Conservation (phyloP, 2,797 vertebrate genomes). For the Linurgus olivaceus region DNA sequence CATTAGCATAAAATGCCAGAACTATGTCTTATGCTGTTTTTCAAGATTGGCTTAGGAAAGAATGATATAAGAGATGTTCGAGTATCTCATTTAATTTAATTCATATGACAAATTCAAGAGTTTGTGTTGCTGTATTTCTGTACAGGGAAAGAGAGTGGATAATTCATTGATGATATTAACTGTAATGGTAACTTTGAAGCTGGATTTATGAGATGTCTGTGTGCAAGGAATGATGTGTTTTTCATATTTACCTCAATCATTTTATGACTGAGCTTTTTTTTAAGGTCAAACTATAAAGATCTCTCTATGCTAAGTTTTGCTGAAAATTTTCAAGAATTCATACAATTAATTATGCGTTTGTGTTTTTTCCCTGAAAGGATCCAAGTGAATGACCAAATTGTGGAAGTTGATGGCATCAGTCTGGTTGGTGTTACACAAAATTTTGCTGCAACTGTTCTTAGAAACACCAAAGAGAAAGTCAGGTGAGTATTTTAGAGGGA, state of each 20-base stretch:
- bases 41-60: conserved; percentile 18
- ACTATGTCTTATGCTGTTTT: conserved; percentile 9
- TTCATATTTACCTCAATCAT: not conserved
- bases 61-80: not conserved
- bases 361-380: conserved; percentile 80
- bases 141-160: not conserved
- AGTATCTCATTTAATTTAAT: conserved; percentile 1
- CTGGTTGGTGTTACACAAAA: conserved; percentile 97
- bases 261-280: not conserved
- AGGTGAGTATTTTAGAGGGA: conserved; percentile 78
- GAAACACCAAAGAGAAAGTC: conserved; percentile 95
- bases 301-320: not conserved
- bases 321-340: not conserved
- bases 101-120: not conserved
- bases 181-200: not conserved
- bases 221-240: not conserved
- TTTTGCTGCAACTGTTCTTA: conserved; percentile 95
- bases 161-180: not conserved
- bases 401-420: conserved; percentile 96
- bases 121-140: not conserved
- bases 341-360: not conserved
- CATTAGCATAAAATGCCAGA: conserved; percentile 30
- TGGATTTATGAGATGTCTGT: not conserved
- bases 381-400: conserved; percentile 97
- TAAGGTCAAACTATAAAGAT: not conserved